Percentiles rank a stretch among this genome's conserved stretches.
Conservation (phyloP, 2,797 vertebrate genomes). For the Leptodactylus fallax region DNA sequence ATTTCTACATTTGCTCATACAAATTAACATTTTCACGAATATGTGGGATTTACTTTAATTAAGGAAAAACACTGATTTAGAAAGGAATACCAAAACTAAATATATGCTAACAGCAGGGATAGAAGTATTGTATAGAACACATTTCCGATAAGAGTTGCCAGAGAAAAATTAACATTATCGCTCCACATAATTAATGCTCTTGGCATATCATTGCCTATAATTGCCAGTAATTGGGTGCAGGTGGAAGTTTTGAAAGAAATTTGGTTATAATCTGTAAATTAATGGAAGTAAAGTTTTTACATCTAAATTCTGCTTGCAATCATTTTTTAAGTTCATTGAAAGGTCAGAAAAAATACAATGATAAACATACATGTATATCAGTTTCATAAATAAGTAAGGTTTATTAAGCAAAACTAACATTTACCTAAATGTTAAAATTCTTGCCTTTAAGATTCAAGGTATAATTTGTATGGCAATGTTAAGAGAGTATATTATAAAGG, state of each 20-base stretch:
- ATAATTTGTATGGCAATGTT: too few relatives aligned
- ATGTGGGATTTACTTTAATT: background rate
- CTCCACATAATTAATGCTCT: slow-evolving; percentile 50
- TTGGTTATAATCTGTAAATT: slow-evolving; percentile 42
- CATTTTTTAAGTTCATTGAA: background rate
- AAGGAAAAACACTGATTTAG: background rate
- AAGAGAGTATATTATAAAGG: too few relatives aligned
- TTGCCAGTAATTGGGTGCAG: slow-evolving; percentile 53
- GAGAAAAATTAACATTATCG: slow-evolving; percentile 42
- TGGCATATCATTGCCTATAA: slow-evolving; percentile 52
- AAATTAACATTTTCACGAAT: background rate
- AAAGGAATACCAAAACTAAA: background rate
- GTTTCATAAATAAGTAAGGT: background rate
- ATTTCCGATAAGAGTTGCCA: slow-evolving; percentile 21
- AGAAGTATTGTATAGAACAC: slow-evolving; percentile 33
- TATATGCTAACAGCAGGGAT: slow-evolving; percentile 18
- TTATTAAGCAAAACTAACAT: background rate
- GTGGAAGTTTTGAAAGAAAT: slow-evolving; percentile 31
- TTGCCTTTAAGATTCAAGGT: too few relatives aligned
- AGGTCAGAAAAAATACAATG: background rate
- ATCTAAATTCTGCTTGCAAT: background rate
- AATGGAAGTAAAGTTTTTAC: slow-evolving; percentile 30
- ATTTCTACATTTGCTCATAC: background rate
- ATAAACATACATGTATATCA: background rate
- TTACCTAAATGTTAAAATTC: too few relatives aligned